Conservation (phyloP, 2,797 vertebrate genomes). For the Mallotus villosus region DNA sequence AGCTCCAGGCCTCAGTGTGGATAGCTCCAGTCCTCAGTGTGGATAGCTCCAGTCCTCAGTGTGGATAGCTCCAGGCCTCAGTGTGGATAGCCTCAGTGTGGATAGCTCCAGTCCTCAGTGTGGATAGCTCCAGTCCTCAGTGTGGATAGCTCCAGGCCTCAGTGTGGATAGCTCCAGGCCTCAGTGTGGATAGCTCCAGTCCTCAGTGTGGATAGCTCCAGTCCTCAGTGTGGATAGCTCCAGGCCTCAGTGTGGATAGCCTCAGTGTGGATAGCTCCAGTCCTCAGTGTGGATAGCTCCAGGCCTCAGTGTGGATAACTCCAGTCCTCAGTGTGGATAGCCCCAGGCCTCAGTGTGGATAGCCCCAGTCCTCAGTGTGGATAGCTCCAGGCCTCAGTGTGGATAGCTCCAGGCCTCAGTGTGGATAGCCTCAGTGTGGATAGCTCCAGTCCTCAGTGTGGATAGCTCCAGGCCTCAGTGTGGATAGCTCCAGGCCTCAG, state of each 20-base stretch:
- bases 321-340: background rate
- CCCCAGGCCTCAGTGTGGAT: no score
- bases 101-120: background rate
- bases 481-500: background rate
- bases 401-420: no score
- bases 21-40: background rate
- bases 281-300: background rate
- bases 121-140: background rate
- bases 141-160: no score
- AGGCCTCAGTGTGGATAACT: no score
- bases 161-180: no score
- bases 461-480: background rate
- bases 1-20: background rate
- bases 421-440: background rate
- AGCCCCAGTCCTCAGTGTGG: background rate
- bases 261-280: no score
- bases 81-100: no score
- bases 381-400: no score
- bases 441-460: background rate
- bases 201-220: background rate
- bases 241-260: background rate
- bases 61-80: no score
- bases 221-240: background rate
- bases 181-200: background rate
- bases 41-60: background rate